phyloP scores from a whole-genome alignment of 2,888 invertebrate species.

The Oligia strigilis region DNA sequence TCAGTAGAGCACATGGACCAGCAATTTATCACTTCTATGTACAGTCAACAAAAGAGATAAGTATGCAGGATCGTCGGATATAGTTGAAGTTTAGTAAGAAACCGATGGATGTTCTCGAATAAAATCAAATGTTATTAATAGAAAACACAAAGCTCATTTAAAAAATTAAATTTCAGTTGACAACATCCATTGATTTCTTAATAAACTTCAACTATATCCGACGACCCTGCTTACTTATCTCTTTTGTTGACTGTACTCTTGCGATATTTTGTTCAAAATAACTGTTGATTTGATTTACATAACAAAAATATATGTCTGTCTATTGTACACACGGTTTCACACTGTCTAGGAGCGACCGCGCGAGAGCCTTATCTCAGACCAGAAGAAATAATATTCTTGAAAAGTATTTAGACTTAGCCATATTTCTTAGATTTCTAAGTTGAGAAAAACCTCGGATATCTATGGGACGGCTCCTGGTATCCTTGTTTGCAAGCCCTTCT shows the following conservation, averaged over 20 bases:
- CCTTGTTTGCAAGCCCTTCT: background rate
- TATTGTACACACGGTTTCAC: conserved; percentile 4
- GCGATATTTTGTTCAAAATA: conserved; percentile 29
- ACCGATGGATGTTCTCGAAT: too few species aligned
- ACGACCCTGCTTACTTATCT: too few species aligned
- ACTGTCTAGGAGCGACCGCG: background rate
- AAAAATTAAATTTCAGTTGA: too few species aligned
- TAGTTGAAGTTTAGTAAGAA: too few species aligned
- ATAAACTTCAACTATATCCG: too few species aligned
- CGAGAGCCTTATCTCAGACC: background rate
- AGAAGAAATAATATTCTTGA: background rate
- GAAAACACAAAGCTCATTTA: too few species aligned
- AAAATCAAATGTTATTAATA: too few species aligned
- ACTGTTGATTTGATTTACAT: conserved; percentile 25
- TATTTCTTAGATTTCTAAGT: background rate
- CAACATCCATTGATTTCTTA: too few species aligned
- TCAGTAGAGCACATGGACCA: conserved; percentile 44
- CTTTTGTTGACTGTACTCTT: conserved; percentile 6
- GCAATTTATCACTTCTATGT: conserved; percentile 35
- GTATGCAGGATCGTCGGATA: too few species aligned
- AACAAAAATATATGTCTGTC: conserved; percentile 16
- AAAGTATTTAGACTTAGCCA: background rate
- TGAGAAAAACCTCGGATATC: too few species aligned
- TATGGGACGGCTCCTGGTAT: too few species aligned
- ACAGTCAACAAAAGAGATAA: too few species aligned